phyloP scores from a whole-genome alignment of 2,113 vertebrate species.

The Melanostigma gelatinosum region DNA sequence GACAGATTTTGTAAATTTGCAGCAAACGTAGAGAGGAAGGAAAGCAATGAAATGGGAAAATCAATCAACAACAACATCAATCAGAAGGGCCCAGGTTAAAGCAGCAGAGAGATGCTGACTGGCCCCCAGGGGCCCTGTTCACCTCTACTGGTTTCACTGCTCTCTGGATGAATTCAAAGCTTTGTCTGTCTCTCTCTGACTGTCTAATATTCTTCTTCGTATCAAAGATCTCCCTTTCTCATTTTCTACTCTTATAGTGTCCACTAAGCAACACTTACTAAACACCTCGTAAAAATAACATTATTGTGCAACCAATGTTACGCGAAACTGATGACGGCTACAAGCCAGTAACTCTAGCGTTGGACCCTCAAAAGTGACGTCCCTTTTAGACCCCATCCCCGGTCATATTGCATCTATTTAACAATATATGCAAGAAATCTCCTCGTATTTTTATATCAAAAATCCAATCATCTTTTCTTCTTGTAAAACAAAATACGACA shows the following conservation, averaged over 20 bases:
- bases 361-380: too few relatives aligned
- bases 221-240: background rate
- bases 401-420: too few relatives aligned
- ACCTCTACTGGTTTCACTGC: slow-evolving; percentile 6
- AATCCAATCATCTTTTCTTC: background rate
- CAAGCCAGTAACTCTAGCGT: background rate
- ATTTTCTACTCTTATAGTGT: background rate
- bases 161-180: slow-evolving; percentile 12
- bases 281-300: background rate
- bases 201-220: background rate
- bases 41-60: slow-evolving; percentile 15
- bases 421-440: too few relatives aligned
- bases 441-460: too few relatives aligned
- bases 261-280: background rate
- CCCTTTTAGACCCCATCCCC: too few relatives aligned
- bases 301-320: background rate
- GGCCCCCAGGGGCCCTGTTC: slow-evolving; percentile 1
- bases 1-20: background rate
- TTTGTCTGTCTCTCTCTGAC: slow-evolving; percentile 28
- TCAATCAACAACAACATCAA: slow-evolving; percentile 22
- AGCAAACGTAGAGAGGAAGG: slow-evolving; percentile 7
- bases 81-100: slow-evolving; percentile 36
- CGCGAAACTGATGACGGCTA: background rate
- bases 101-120: slow-evolving; percentile 28
- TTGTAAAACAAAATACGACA: background rate